Base-by-base conservation (phyloP, 2,888 invertebrate genomes). In the Achlya flavicornis region DNA sequence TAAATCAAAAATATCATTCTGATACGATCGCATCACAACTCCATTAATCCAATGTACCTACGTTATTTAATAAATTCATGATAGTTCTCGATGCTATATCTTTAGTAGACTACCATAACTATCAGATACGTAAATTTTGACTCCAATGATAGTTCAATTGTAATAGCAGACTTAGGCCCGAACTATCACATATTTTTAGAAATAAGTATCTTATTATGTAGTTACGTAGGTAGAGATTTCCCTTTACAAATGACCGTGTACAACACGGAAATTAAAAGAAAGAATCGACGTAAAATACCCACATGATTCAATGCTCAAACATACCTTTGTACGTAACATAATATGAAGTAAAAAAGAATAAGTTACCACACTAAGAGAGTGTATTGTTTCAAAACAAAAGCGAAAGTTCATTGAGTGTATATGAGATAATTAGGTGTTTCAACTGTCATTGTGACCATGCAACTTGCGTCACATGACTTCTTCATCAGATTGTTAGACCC, bases 351-450 rank as follows among this genome's bases (percentile, higher is more conserved):
- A 89, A 89, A 89, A 89, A 65, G 78, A 76, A 84, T 80, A 83
- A 73, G 74, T 87, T 87, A 87, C 85, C 84, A 84, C 90, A 84
- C 80, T 83, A 83, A 62, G 63, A 66, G 76, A 78, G 79, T 75
- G 79, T 89, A 93, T 92, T 93, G 93, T 92, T 88, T 82, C 72
- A 86, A 85, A 79, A 92, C 91, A 92, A 93, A 92, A 92, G 93
- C 90, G 93, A 93, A 93, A 93, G 93, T 91, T 88, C 87, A 88
- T 87, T 89, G 89, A 88, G 87, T 85, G 83, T 76, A 85, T 86
- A 87, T 88, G 90, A 89, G 90, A 89, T 92, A 93, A 93, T 92
- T 91, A 90, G 86, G 83, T 90, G 91, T 92, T 92, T 92, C 93
- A 91, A 91, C 87, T 72, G 76, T 53, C 7, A 53, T 53, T 53